Percentiles rank a stretch among this genome's conserved stretches.
These are phyloP conservation scores for Boloria euphrosyne DNA, from an alignment of 2,888 invertebrate species.

Conservation along the genomic window DNA sequence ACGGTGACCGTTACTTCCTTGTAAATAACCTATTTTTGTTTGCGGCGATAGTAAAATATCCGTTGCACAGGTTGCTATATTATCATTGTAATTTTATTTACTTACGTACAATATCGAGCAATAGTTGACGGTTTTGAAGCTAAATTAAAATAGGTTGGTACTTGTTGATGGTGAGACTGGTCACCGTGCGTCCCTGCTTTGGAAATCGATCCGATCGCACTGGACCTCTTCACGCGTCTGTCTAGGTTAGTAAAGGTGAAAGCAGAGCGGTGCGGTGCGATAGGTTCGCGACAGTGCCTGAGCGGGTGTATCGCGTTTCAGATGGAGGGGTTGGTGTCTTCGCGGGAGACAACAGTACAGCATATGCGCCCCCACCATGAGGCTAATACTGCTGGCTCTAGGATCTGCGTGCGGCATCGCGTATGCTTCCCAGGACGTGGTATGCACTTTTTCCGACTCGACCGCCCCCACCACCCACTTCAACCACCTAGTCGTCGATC, in stretches of 20 bases:
- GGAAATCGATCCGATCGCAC: constrained; percentile 79
- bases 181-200: constrained; percentile 66
- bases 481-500: constrained; percentile 95
- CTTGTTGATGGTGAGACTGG: constrained; percentile 65
- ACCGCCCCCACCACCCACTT: constrained; percentile 86
- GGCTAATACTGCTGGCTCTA: constrained; percentile 83
- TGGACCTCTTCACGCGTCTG: constrained; percentile 72
- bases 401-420: constrained; percentile 79
- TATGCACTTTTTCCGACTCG: constrained; percentile 86
- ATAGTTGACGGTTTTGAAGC: constrained; percentile 30
- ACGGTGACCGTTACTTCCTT: constrained; percentile 70
- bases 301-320: constrained; percentile 79
- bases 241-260: constrained; percentile 33
- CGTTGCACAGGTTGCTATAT: constrained; percentile 44
- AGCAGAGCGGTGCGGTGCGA: constrained; percentile 70
- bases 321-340: constrained; percentile 70
- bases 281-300: constrained; percentile 74
- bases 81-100: constrained; percentile 38
- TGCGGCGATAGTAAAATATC: constrained; percentile 47
- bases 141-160: constrained; percentile 62
- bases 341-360: constrained; percentile 73
- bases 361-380: constrained; percentile 80
- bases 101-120: constrained; percentile 14
- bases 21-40: constrained; percentile 76
- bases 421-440: constrained; percentile 84